A percentile compares a stretch with the other conserved stretches of the same genome.
Conservation (phyloP, 35 echinoderm and acorn worm genomes). For the Chiridota heheva region DNA sequence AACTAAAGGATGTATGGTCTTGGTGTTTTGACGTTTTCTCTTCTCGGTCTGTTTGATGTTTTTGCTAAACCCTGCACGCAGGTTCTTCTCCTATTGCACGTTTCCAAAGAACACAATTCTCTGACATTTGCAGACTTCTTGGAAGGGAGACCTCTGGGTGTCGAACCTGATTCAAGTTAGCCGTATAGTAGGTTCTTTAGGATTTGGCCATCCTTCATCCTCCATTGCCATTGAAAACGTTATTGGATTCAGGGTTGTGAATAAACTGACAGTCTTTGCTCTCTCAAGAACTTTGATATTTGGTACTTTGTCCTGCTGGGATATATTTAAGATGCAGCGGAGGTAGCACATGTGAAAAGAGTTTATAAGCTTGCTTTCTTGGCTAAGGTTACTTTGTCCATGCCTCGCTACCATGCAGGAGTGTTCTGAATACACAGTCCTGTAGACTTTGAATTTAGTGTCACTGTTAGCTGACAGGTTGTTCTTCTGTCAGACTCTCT, state of each 20-base stretch:
- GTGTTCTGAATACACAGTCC: constrained; percentile 1
- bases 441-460: constrained; percentile 13
- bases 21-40: no score
- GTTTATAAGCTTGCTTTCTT: constrained; percentile 27
- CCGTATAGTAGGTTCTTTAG: constrained; percentile 33
- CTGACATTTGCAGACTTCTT: constrained; percentile 21
- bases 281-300: constrained; percentile 13
- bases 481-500: constrained; percentile 48
- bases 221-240: not conserved
- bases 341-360: constrained; percentile 25
- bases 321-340: constrained; percentile 17
- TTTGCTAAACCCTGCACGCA: no score
- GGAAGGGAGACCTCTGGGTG: not conserved
- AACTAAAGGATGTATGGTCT: no score
- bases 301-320: constrained; percentile 4
- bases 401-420: constrained; percentile 16
- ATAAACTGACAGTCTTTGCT: not conserved
- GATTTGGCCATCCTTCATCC: not conserved
- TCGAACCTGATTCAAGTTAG: not conserved
- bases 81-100: no score
- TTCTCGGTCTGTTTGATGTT: no score
- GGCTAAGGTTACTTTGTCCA: constrained; percentile 15
- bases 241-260: not conserved
- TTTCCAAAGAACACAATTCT: not conserved
- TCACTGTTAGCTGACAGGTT: constrained; percentile 8